Base-by-base conservation (phyloP, 2,113 vertebrate species). In the Pterophyllum scalare region DNA sequence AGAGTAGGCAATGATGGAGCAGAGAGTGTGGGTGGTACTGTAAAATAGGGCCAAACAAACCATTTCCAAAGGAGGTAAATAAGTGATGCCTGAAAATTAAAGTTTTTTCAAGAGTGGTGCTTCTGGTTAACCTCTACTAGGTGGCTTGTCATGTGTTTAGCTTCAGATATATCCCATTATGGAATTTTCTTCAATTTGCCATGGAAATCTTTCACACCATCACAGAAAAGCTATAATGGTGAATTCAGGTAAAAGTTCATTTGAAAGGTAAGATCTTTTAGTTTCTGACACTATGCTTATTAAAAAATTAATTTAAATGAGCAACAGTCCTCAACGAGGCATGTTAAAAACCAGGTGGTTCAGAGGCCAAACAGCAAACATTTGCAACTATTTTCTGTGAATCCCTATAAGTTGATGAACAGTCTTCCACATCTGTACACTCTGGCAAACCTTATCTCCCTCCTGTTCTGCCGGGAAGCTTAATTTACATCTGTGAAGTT, bases 401-500 rank as follows among this genome's bases (percentile, higher is more conserved):
- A 24, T 24, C 5, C 22, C 8, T 38, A 13, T 22, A 35, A 20
- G 8, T 19, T 77, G 40, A 88, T 60, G 56, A 85, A 72, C 80
- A 86, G 49, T 57, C 26, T n/a, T n/a, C n/a, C 7, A 10, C 61
- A 65, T 59, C 26, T 19, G 2, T 49, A 22, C 40, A 59, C 31
- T 35, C 40, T n/a, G 22, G 59, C 67, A 54, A 76, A 54, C 52
- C 74, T 81, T 33, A 33, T 33, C 33, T 33, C 6, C 33, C 33
- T 33, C 6, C 33, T 6, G 6, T 33, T 33, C 33, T 33, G 33
- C 33, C 11, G 2, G 33, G 75, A 74, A 12, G 35, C 64, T 86
- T 92, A 89, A 88, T 88, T 81, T 90, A 87, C 74, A 79, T 87
- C 64, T 70, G 79, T 79, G 33, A 17, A 14, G 33, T 52, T 81